Evolutionary conservation across 2,113 vertebrate species (phyloP).

Genomic region (Callorhinus ursinus): DNA sequence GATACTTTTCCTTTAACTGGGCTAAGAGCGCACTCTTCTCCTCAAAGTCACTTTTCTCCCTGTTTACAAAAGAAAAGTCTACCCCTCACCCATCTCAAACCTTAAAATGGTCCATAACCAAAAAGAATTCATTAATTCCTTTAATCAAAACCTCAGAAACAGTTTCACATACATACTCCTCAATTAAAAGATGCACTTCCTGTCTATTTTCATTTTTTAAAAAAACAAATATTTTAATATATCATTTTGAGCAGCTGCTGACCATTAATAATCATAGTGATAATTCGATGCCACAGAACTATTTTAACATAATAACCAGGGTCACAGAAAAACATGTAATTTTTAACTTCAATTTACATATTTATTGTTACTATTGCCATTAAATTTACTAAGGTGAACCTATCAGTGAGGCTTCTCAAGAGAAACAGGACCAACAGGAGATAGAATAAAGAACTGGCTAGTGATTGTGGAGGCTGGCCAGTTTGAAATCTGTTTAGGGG

Average conservation of each 20-base stretch:
- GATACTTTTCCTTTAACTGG: neutral
- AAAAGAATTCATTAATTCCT: neutral
- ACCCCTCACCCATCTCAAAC: neutral
- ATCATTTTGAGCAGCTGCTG: neutral
- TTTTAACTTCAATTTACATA: neutral
- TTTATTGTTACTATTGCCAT: neutral
- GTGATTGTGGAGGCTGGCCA: neutral
- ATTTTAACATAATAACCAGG: conserved; percentile 21
- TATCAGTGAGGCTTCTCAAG: neutral
- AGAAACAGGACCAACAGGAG: neutral
- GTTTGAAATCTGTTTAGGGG: neutral
- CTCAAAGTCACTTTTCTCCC: neutral
- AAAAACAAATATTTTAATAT: neutral
- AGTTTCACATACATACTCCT: neutral
- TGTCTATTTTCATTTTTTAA: neutral
- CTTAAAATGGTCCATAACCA: neutral
- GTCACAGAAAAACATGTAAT: neutral
- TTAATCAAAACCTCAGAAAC: neutral
- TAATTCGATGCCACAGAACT: neutral
- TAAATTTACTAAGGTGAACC: neutral
- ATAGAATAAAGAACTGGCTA: neutral
- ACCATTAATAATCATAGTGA: neutral
- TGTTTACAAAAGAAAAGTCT: neutral
- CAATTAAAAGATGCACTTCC: neutral
- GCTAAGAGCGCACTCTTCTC: neutral